These are phyloP conservation scores for Hemibagrus guttatus DNA, from an alignment of 2,797 vertebrate species.

Conservation along the genomic window DNA sequence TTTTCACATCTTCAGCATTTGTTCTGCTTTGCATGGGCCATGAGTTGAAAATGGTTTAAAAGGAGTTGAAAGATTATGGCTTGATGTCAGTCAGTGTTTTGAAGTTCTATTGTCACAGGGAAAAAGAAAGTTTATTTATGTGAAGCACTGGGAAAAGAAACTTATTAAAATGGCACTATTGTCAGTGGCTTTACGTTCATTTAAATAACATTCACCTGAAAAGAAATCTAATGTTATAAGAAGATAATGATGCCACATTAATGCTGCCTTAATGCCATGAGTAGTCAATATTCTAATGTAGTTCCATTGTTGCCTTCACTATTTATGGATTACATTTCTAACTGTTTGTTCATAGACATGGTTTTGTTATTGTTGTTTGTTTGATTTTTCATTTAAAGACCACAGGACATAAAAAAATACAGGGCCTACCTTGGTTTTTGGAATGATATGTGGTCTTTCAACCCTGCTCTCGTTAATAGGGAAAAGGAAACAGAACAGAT, in stretches of 20 bases:
- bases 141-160: not conserved
- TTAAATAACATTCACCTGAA: not conserved
- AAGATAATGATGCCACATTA: not conserved
- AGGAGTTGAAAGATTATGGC: not conserved
- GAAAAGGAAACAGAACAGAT: not conserved
- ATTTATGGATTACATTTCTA: not conserved
- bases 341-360: not conserved
- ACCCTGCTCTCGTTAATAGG: not conserved
- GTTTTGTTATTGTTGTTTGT: not conserved
- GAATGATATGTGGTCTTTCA: not conserved
- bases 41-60: not conserved
- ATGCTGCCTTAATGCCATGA: not conserved
- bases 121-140: not conserved
- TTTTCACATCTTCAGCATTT: not conserved
- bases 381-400: conserved; percentile 12
- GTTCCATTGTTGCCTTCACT: not conserved
- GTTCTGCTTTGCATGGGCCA: not conserved
- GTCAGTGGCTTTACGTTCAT: not conserved
- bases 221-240: not conserved
- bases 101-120: not conserved
- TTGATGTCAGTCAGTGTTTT: not conserved
- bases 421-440: not conserved
- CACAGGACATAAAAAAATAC: not conserved
- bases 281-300: not conserved
- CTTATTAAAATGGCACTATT: not conserved